Evolutionary conservation across 2,113 vertebrate genomes (phyloP).

Genomic region (Chlorocebus sabaeus): DNA sequence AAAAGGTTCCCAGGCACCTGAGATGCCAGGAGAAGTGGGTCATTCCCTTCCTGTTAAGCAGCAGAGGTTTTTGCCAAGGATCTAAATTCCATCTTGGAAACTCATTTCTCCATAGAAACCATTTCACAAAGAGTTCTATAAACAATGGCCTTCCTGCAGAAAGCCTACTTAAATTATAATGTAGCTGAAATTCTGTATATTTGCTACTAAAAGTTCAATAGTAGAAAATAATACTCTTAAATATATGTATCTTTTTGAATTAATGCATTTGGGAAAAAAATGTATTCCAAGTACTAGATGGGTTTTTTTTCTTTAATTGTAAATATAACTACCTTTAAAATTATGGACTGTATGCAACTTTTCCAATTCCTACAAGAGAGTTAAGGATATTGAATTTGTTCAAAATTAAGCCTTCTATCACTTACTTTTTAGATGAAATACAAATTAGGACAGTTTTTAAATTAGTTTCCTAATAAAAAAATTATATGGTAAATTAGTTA

Average conservation of each 20-base stretch:
- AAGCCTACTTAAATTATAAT: not conserved
- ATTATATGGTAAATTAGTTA: not conserved
- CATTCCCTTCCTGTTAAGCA: slow-evolving; percentile 32
- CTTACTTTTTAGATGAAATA: slow-evolving; percentile 3
- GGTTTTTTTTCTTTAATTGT: not conserved
- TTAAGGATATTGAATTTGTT: slow-evolving; percentile 9
- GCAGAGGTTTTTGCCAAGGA: not conserved
- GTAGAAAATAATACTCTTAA: not conserved
- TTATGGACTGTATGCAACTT: not conserved
- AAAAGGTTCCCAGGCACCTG: not conserved
- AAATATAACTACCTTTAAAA: slow-evolving; percentile 22
- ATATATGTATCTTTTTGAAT: not conserved
- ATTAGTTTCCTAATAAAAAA: slow-evolving; percentile 15
- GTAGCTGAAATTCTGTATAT: slow-evolving; percentile 1
- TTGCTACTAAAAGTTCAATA: slow-evolving; percentile 26
- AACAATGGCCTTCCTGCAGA: not conserved
- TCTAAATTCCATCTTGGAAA: slow-evolving; percentile 56
- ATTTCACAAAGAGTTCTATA: slow-evolving; percentile 35
- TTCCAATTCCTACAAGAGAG: not conserved
- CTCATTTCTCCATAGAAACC: slow-evolving; percentile 59
- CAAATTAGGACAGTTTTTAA: slow-evolving; percentile 21
- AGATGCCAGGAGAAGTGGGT: not conserved
- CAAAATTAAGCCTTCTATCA: slow-evolving; percentile 1
- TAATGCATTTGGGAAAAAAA: slow-evolving; percentile 2
- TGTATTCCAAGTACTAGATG: not conserved